These are phyloP conservation scores for Archaeoteleia sp. DNA, from an alignment of 2,888 invertebrate genomes.

Conservation along the genomic window DNA sequence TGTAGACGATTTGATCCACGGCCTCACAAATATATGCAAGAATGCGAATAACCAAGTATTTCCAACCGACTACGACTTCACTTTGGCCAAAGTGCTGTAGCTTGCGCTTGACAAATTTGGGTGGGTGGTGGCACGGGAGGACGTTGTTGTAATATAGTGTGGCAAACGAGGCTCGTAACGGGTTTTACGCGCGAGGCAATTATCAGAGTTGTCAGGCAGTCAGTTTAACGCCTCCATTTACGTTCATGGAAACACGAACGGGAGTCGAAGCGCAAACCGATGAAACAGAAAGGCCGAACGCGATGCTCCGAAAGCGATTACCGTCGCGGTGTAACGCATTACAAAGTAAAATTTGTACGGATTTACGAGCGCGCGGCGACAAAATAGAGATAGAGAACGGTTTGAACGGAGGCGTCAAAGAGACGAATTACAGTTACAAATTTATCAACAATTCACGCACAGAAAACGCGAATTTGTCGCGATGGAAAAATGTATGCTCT, in stretches of 20 bases:
- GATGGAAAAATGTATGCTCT: conserved; percentile 28
- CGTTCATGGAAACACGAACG: conserved; percentile 65
- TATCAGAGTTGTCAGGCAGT: conserved; percentile 71
- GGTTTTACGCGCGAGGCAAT: conserved; percentile 70
- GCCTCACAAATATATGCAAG: no score
- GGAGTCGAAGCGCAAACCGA: conserved; percentile 56
- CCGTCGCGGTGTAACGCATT: conserved; percentile 55
- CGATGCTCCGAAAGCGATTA: conserved; percentile 52
- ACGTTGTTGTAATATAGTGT: conserved; percentile 59
- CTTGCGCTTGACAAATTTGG: conserved; percentile 58
- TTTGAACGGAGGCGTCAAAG: conserved; percentile 26
- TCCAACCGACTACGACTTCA: no score
- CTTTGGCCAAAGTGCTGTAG: conserved; percentile 14
- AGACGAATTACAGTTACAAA: conserved; percentile 38
- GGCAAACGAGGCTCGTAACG: conserved; percentile 67
- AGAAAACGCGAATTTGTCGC: conserved; percentile 8
- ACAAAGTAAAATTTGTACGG: conserved; percentile 61
- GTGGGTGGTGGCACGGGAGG: conserved; percentile 38
- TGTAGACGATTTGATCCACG: no score
- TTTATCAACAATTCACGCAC: conserved; percentile 32
- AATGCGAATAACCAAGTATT: no score
- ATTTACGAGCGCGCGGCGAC: conserved; percentile 52
- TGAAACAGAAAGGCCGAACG: conserved; percentile 56
- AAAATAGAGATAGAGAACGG: conserved; percentile 17
- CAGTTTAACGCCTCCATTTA: conserved; percentile 70